A percentile compares a stretch with the other conserved stretches of the same genome.
Evolutionary conservation across 2,888 invertebrate species (phyloP).

Genomic region (Ennomos erosarius): DNA sequence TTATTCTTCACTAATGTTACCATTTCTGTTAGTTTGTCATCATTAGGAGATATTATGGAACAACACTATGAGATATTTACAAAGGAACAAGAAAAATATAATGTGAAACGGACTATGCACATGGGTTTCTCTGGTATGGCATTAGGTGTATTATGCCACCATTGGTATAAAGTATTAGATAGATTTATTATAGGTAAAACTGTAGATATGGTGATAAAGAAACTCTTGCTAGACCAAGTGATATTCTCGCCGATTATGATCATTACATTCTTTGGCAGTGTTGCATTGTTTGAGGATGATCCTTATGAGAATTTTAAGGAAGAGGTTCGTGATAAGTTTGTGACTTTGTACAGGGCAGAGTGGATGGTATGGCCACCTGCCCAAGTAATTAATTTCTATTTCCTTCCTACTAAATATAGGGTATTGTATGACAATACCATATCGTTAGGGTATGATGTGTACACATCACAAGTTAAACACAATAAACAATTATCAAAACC

Average conservation of each 20-base stretch:
- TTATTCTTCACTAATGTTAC: conserved; percentile 92
- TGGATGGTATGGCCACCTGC: conserved; percentile 98
- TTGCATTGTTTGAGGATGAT: conserved; percentile 90
- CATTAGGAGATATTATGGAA: conserved; percentile 92
- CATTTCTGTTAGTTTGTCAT: conserved; percentile 91
- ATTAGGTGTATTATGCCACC: conserved; percentile 93
- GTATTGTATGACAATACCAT: conserved; percentile 96
- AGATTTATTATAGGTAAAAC: conserved; percentile 89
- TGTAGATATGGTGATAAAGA: conserved; percentile 89
- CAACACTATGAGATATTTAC: conserved; percentile 92
- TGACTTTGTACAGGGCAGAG: conserved; percentile 93
- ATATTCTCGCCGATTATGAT: conserved; percentile 95
- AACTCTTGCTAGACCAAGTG: conserved; percentile 93
- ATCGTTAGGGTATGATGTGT: conserved; percentile 95
- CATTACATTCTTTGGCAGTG: conserved; percentile 91
- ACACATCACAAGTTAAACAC: conserved; percentile 94
- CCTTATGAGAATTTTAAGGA: conserved; percentile 86
- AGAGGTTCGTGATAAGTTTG: conserved; percentile 91
- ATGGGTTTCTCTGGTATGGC: conserved; percentile 93
- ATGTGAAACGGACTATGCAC: conserved; percentile 87
- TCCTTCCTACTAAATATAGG: conserved; percentile 92
- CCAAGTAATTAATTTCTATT: conserved; percentile 96
- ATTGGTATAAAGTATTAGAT: conserved; percentile 95
- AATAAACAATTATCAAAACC: conserved; percentile 52
- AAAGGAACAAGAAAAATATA: conserved; percentile 86